Percentiles rank a stretch among this genome's conserved stretches.
Conservation (phyloP, 2,797 vertebrate genomes). For the Strix occidentalis region DNA sequence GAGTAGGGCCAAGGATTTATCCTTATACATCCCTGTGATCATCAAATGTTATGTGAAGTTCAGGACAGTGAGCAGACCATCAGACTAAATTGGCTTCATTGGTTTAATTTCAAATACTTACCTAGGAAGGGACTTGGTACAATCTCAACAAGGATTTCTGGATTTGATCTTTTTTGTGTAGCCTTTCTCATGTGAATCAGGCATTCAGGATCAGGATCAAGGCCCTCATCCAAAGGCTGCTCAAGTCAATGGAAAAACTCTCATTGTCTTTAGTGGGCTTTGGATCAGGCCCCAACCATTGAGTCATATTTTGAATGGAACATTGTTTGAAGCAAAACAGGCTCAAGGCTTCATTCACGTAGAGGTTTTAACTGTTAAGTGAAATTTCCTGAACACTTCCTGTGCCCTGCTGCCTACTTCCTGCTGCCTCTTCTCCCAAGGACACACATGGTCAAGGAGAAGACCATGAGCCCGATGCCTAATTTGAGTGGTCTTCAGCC, state of each 20-base stretch:
- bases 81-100: not conserved
- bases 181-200: not conserved
- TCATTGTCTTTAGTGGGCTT: conserved; percentile 50
- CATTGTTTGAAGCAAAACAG: conserved; percentile 53
- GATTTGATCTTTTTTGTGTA: not conserved
- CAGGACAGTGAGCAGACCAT: not conserved
- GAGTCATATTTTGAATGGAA: conserved; percentile 55
- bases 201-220: conserved; percentile 16
- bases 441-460: not conserved
- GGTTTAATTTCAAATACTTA: not conserved
- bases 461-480: not conserved
- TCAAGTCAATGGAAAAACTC: conserved; percentile 52
- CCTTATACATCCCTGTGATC: not conserved
- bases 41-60: not conserved
- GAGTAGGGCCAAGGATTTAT: not conserved
- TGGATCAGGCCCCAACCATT: conserved; percentile 32
- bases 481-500: not conserved
- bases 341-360: conserved; percentile 3
- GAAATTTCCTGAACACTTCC: not conserved
- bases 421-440: not conserved
- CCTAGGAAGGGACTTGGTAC: not conserved
- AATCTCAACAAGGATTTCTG: not conserved
- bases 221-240: conserved; percentile 36
- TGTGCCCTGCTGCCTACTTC: not conserved
- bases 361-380: conserved; percentile 26